Conservation (phyloP, 1,140 invertebrate genomes). For the Leptestheria dahalacensis region DNA sequence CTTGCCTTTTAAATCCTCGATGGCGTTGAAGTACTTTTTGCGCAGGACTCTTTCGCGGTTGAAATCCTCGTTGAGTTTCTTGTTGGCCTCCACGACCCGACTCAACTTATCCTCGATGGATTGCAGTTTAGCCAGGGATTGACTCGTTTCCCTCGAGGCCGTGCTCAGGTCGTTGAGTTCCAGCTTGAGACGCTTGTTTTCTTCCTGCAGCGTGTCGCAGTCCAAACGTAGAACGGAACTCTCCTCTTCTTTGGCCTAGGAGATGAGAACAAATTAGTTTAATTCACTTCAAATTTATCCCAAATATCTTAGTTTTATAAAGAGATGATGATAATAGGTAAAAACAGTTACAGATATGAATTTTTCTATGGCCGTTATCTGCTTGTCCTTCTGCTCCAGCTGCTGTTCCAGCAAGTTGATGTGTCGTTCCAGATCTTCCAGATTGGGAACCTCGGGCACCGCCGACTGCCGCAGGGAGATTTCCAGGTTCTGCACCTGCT, state of each 20-base stretch:
- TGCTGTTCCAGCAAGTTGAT: slow-evolving; percentile 6
- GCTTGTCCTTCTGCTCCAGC: neutral
- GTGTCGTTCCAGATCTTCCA: slow-evolving; percentile 9
- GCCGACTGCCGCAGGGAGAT: neutral
- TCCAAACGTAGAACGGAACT: slow-evolving; percentile 1
- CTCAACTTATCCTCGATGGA: slow-evolving; percentile 21
- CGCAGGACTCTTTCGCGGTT: slow-evolving; percentile 32
- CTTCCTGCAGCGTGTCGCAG: slow-evolving; percentile 6
- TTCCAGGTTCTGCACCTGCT: neutral
- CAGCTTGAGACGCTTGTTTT: slow-evolving; percentile 6
- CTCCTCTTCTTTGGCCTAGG: slow-evolving; percentile 9
- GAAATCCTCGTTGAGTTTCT: slow-evolving; percentile 30
- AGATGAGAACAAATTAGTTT: neutral
- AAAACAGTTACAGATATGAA: neutral
- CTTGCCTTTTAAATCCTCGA: slow-evolving; percentile 38
- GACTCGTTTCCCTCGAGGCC: slow-evolving; percentile 19
- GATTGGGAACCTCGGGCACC: neutral
- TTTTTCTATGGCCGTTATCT: neutral
- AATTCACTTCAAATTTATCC: too few species aligned
- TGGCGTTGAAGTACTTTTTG: slow-evolving; percentile 36
- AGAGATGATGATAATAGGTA: too few species aligned
- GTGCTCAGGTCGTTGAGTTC: slow-evolving; percentile 2
- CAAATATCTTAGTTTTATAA: too few species aligned
- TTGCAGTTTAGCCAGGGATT: slow-evolving; percentile 19
- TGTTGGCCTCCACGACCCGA: slow-evolving; percentile 26